Base-by-base conservation (phyloP, 2,113 vertebrate species). In the Calidris pygmaea region DNA sequence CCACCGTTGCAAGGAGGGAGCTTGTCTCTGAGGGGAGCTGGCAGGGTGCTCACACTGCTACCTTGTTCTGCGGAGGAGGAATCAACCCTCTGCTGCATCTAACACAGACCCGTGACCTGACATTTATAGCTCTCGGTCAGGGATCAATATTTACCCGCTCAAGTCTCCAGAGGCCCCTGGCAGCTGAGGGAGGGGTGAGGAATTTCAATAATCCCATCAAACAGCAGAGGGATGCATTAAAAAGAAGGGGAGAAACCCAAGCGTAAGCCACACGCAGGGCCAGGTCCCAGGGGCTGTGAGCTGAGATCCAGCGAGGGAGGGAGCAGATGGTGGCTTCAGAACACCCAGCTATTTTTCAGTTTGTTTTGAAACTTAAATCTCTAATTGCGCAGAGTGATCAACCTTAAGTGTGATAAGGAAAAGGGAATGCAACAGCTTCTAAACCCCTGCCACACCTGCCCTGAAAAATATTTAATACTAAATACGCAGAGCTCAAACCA, bases 161-260 rank as follows among this genome's bases (percentile, higher is more conserved):
- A 6, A 9, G 18, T 14, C 80, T 79, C 73, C 27, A 15, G 80
- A 71, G 86, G 77, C 73, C 88, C 58, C 74, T 24, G 84, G 62
- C 2, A 87, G 91, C 81, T 93, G 50, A 66, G 74, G 95, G 50
- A 87, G 29, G 84, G 85, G 94, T 96, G 96, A 96, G 96, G 96
- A 97, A 97, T 96, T 96, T 89, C 90, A 85, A 4, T 14, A 75
- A 87, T 91, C 63, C 90, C 4, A 20, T 3, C 5, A 1, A 76
- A 23, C 18, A 48, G 89, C 48, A 77, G 34, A 90, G 71, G 68
- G 80, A 41, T 32, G 48, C 0, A 9, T 41, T 50, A 50, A 48
- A 39, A 58, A 66, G 71, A 30, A 74, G 43, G 55, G 63, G 65
- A 84, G 68, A 70, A 65, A 2, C 22, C 58, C 67, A 32, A 45